Percentiles rank a stretch among this genome's conserved stretches.
Evolutionary conservation across 2,888 invertebrate genomes (phyloP).

Genomic region (Endotricha flammealis): DNA sequence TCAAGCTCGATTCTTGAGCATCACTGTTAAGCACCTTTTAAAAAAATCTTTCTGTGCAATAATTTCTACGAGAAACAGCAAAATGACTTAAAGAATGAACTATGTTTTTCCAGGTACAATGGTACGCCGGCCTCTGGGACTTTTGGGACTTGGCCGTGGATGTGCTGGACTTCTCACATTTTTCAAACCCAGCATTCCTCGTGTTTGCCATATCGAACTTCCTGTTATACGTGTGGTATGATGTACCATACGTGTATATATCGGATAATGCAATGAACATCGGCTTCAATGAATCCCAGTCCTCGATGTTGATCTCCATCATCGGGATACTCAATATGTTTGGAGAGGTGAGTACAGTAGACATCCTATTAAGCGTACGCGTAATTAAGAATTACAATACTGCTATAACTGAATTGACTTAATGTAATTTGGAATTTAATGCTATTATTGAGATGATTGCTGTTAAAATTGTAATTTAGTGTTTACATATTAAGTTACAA

Average conservation of each 20-base stretch:
- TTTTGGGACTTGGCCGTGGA: constrained; percentile 86
- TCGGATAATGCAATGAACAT: constrained; percentile 86
- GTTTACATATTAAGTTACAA: too few relatives aligned
- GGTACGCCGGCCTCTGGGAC: constrained; percentile 86
- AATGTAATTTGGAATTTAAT: too few relatives aligned
- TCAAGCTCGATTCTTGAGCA: too few relatives aligned
- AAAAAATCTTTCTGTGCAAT: too few relatives aligned
- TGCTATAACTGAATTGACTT: too few relatives aligned
- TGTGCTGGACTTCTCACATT: constrained; percentile 89
- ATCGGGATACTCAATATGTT: constrained; percentile 93
- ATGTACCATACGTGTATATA: constrained; percentile 95
- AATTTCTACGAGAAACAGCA: too few relatives aligned
- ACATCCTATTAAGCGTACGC: too few relatives aligned
- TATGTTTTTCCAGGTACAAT: constrained; percentile 69
- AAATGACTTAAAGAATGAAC: too few relatives aligned
- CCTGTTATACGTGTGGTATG: constrained; percentile 94
- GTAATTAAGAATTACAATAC: too few relatives aligned
- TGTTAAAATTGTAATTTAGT: too few relatives aligned
- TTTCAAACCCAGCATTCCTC: constrained; percentile 84
- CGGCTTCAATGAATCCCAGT: constrained; percentile 84
- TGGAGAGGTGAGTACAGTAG: constrained; percentile 92
- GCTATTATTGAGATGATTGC: too few relatives aligned
- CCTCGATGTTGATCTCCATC: constrained; percentile 90
- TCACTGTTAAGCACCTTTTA: too few relatives aligned
- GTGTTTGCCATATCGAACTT: constrained; percentile 93